Evolutionary conservation across 2,797 vertebrate genomes (phyloP).

Genomic region (Rousettus madagascariensis): DNA sequence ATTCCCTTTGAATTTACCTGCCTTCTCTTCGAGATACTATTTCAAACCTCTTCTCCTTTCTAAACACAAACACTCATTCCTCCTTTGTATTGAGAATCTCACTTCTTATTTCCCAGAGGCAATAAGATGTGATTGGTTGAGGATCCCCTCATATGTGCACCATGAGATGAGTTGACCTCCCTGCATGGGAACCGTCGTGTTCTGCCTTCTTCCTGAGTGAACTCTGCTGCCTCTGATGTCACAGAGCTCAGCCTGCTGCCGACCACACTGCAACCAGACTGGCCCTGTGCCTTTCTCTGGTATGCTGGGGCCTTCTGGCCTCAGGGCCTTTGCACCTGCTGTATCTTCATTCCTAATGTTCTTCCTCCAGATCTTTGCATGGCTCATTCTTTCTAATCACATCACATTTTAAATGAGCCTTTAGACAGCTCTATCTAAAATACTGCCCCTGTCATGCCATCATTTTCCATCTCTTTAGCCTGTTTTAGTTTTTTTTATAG

Average conservation of each 20-base stretch:
- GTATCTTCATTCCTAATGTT: not conserved
- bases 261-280: accelerated
- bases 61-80: not conserved
- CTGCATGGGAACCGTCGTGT: no score
- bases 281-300: not conserved
- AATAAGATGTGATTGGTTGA: not conserved
- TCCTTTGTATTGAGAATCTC: not conserved
- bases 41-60: not conserved
- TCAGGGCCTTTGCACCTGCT: not conserved
- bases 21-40: not conserved
- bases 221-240: not conserved
- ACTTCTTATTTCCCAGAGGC: not conserved
- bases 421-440: not conserved
- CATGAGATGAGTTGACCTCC: not conserved
- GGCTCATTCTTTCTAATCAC: not conserved
- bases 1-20: not conserved
- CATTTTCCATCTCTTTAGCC: not conserved
- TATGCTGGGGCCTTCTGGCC: not conserved
- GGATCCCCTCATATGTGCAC: not conserved
- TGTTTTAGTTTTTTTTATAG: not conserved
- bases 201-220: not conserved
- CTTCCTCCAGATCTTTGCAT: not conserved
- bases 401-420: not conserved
- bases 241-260: not conserved
- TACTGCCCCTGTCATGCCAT: not conserved